phyloP scores from a whole-genome alignment of 2,113 vertebrate species.

The Microcebus ravelobensis region DNA sequence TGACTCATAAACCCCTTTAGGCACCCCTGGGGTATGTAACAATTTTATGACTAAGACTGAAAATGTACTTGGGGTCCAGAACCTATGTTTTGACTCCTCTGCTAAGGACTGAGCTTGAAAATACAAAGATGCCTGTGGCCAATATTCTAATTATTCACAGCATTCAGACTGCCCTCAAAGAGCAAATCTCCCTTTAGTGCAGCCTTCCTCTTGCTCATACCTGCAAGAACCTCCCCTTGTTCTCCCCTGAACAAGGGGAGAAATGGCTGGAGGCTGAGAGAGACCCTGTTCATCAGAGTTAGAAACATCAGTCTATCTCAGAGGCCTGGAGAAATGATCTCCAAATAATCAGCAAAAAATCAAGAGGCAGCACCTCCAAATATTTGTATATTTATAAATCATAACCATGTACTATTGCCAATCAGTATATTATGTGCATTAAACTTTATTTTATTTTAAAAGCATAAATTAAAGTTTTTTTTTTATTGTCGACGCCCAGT shows the following conservation, averaged over 20 bases:
- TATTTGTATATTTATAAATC: neutral
- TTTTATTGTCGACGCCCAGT: neutral
- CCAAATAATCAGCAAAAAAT: neutral
- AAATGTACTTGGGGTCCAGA: neutral
- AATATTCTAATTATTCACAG: neutral
- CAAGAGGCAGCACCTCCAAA: neutral
- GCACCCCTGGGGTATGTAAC: neutral
- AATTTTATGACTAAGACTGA: neutral
- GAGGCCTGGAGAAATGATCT: neutral
- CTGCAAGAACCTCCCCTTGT: neutral
- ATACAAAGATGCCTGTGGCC: neutral
- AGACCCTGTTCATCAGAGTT: neutral
- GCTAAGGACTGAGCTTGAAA: neutral
- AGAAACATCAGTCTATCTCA: neutral
- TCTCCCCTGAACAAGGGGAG: neutral
- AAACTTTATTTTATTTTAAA: conserved; percentile 11
- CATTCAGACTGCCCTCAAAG: neutral
- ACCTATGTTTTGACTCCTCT: neutral
- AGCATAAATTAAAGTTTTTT: neutral
- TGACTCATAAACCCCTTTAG: neutral
- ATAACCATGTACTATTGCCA: neutral
- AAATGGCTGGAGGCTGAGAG: neutral
- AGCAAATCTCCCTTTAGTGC: neutral
- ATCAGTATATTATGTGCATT: neutral
- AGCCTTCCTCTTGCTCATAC: neutral